A percentile compares a stretch with the other conserved stretches of the same genome.
These are phyloP conservation scores for Echinometra lucunter DNA, from an alignment of 53 echinoderm and acorn worm species.

Conservation along the genomic window DNA sequence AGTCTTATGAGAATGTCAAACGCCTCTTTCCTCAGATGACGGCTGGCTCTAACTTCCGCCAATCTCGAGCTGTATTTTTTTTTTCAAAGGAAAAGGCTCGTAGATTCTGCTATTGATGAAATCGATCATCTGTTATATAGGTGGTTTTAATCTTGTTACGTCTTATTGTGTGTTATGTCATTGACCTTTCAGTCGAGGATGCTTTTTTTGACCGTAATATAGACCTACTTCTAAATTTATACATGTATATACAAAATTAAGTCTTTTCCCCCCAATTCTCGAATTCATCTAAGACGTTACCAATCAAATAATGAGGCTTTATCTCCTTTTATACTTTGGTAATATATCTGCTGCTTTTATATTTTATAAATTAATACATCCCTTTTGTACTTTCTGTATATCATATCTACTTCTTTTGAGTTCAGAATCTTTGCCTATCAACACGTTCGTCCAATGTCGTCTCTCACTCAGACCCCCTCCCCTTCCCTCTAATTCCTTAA, in stretches of 20 bases:
- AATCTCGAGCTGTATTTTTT: neutral
- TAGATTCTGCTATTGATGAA: too few relatives aligned
- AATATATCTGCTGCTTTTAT: too few relatives aligned
- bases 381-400: neutral
- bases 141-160: neutral
- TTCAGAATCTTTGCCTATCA: neutral
- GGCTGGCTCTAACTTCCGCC: neutral
- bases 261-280: too few relatives aligned
- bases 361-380: too few relatives aligned
- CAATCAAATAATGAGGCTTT: too few relatives aligned
- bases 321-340: too few relatives aligned
- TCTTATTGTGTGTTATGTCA: neutral
- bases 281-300: too few relatives aligned
- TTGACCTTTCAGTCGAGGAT: neutral
- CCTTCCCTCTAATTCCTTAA: too few relatives aligned
- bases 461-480: too few relatives aligned
- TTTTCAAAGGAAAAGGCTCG: neutral
- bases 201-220: neutral
- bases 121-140: neutral
- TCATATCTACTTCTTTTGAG: neutral
- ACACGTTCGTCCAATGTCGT: too few relatives aligned
- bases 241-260: too few relatives aligned
- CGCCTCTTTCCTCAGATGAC: neutral
- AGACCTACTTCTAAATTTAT: too few relatives aligned
- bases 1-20: conserved; percentile 12